Evolutionary conservation across 2,797 vertebrate species (phyloP), one percentile per base, ranked within the genome.

Genomic region (Sebastes taczanowskii): DNA sequence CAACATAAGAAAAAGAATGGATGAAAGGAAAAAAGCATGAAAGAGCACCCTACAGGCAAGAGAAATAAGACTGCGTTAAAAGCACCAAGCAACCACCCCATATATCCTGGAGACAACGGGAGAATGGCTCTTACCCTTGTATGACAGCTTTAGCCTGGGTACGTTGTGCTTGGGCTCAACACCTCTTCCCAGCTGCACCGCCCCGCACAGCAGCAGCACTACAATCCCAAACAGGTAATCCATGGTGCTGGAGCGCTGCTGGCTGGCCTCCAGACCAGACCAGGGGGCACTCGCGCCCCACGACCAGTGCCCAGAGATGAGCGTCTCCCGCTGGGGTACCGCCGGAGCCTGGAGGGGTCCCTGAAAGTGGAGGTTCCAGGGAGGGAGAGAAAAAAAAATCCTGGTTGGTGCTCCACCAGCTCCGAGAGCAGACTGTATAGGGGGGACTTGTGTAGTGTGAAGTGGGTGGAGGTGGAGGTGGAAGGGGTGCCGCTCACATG

Each of bases 81-180:
- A 89, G 84, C 82, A 25, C 64, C 63, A n/a, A n/a, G 70, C 70
- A 23, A 71, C 67, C 59, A 23, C 30, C 30, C 30, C 53, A 16
- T 71, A 29, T 85, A 80, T 85, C 86, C 86, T 69, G 75, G 78
- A 90, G 88, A 76, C 74, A 67, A 58, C 3, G n/a, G 82, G 82
- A 89, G 80, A 87, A 82, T 60, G 64, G 66, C 88, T 42, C 96
- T 97, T 96, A 99, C 98, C 98, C 96, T 97, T 98, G 93, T 97
- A 98, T 86, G 98, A 97, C 79, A 99, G 96, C 96, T 96, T 97
- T 93, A 99, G 96, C 91, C 98, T 96, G 35, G 98, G 98, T 89
- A 98, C 97, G 22, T 96, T 98, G 95, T 95, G 97, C 95, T 96
- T 97, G 91, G 95, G 95, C 93, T 96, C 96, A 89, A 86, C 95